A percentile compares a stretch with the other conserved stretches of the same genome.
These are phyloP conservation scores for Eremophila alpestris DNA, from an alignment of 2,797 vertebrate genomes.

Conservation along the genomic window DNA sequence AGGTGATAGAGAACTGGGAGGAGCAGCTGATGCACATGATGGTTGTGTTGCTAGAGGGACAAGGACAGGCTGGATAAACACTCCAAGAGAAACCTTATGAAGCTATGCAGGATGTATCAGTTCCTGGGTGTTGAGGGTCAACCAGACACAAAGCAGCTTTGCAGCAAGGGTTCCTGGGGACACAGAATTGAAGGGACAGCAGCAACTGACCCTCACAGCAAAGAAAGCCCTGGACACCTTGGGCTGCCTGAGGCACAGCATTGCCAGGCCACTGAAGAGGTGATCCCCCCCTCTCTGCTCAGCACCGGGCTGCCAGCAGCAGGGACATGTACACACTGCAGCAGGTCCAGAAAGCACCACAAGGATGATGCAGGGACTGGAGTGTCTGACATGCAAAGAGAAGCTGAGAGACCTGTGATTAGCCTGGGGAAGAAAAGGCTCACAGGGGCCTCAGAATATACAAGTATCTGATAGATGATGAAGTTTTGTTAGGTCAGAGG, in stretches of 20 bases:
- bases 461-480: not conserved
- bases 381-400: not conserved
- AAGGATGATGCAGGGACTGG: not conserved
- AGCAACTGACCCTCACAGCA: not conserved
- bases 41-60: not conserved
- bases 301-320: not conserved
- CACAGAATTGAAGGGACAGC: rapidly evolving
- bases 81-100: not conserved
- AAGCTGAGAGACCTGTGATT: not conserved
- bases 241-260: rapidly evolving
- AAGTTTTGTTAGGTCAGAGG: too few relatives aligned
- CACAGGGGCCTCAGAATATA: rapidly evolving
- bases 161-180: not conserved
- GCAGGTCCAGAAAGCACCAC: not conserved
- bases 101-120: not conserved
- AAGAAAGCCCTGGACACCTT: not conserved
- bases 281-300: not conserved
- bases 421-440: not conserved
- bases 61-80: not conserved
- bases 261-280: not conserved
- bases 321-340: not conserved
- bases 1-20: not conserved
- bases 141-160: not conserved
- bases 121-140: rapidly evolving
- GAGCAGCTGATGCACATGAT: rapidly evolving